A percentile compares a stretch with the other conserved stretches of the same genome.
Conservation (phyloP, 2,113 vertebrate genomes). For the Tychaedon coryphoeus region DNA sequence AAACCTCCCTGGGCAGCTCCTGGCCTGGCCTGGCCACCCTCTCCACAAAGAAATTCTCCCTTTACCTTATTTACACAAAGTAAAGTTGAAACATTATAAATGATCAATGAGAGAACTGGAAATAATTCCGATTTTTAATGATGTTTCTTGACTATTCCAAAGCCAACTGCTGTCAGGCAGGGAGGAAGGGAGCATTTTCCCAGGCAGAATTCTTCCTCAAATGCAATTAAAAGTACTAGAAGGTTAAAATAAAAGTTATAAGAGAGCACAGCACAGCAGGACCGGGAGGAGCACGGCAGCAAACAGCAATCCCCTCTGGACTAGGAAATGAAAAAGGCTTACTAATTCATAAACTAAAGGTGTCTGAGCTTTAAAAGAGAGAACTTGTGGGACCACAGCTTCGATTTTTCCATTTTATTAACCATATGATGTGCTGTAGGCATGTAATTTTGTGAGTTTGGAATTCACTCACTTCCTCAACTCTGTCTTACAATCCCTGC, state of each 20-base stretch:
- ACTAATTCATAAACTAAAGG: constrained; percentile 61
- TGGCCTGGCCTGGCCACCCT: rapidly evolving
- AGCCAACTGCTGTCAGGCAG: neutral
- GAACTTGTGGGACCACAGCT: neutral
- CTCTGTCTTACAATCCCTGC: neutral
- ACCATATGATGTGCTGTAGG: constrained; percentile 11
- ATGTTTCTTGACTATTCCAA: neutral
- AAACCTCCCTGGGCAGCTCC: neutral
- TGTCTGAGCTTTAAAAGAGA: constrained; percentile 15
- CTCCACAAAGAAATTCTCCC: neutral
- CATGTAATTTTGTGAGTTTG: constrained; percentile 3
- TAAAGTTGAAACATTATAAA: neutral
- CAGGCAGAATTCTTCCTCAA: neutral
- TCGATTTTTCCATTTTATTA: constrained; percentile 60
- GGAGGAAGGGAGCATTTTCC: neutral
- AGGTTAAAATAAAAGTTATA: constrained; percentile 48
- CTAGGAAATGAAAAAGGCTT: constrained; percentile 40
- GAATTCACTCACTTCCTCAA: neutral
- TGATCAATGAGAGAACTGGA: neutral
- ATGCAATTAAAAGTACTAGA: neutral
- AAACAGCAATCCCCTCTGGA: constrained; percentile 15
- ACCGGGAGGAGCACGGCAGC: neutral
- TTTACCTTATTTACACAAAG: neutral
- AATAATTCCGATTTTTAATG: neutral
- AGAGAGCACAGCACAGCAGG: neutral